A percentile compares a stretch with the other conserved stretches of the same genome.
These are phyloP conservation scores for Hydrotaea cyrtoneurina DNA, from an alignment of 2,888 invertebrate species.

Conservation along the genomic window DNA sequence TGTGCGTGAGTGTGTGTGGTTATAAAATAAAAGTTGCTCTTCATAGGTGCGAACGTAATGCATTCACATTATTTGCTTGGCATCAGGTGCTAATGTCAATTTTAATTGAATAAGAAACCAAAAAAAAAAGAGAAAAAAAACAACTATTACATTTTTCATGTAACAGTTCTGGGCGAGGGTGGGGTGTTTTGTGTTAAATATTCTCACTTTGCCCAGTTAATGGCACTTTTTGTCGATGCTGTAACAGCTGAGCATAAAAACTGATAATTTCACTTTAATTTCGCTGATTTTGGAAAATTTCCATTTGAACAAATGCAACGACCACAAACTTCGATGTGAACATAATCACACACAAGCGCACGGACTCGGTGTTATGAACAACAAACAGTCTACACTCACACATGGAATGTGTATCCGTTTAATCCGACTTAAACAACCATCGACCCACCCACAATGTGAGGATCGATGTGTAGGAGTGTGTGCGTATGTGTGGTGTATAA, in stretches of 20 bases:
- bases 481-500: neutral
- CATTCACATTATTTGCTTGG: neutral
- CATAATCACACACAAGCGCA: neutral
- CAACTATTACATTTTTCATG: neutral
- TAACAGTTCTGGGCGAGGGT: neutral
- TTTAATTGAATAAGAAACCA: slow-evolving; percentile 9
- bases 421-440: neutral
- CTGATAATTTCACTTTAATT: slow-evolving; percentile 23
- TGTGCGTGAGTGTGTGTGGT: too few relatives aligned
- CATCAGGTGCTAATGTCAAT: slow-evolving; percentile 4
- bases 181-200: neutral
- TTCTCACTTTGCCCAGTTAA: neutral
- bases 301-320: slow-evolving; percentile 24
- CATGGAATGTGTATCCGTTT: neutral
- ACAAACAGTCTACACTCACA: neutral
- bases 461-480: too few relatives aligned
- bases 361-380: neutral
- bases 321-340: neutral
- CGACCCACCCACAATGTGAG: neutral
- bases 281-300: slow-evolving; percentile 16
- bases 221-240: neutral
- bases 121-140: neutral
- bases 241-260: neutral
- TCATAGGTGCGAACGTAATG: neutral
- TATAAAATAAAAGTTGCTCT: too few relatives aligned